phyloP scores from a whole-genome alignment of 92 coral and sea anemone genomes.

The Anthopleura xanthogrammica region DNA sequence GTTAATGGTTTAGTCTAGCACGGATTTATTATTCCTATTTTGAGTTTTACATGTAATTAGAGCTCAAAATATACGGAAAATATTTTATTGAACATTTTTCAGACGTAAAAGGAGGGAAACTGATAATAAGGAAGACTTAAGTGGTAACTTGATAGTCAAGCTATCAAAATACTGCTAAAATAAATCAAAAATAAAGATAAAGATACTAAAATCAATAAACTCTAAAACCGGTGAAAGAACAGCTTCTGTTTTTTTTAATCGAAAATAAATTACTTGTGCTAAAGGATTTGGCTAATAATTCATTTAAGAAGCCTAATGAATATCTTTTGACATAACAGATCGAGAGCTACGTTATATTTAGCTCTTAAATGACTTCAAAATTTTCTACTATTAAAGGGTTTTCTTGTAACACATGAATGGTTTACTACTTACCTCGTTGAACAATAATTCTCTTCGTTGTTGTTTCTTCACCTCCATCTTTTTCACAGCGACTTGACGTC shows the following conservation, averaged over 20 bases:
- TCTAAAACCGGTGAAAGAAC: not conserved
- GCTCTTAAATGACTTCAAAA: slow-evolving; percentile 4
- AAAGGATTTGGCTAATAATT: not conserved
- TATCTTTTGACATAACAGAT: not conserved
- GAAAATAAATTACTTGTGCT: not conserved
- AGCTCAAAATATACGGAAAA: not conserved
- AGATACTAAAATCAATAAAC: not conserved
- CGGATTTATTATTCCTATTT: not conserved
- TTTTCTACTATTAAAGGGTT: slow-evolving; percentile 19
- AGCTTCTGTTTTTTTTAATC: not conserved
- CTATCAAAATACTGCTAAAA: slow-evolving; percentile 3
- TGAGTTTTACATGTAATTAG: not conserved
- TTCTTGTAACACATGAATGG: slow-evolving; percentile 19
- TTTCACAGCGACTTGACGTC: slow-evolving; percentile 95
- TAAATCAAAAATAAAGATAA: slow-evolving; percentile 6
- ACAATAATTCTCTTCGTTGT: slow-evolving; percentile 90
- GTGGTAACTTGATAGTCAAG: not conserved
- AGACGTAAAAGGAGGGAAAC: not conserved
- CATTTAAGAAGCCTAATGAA: not conserved
- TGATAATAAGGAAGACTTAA: not conserved
- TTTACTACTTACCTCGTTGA: slow-evolving; percentile 88
- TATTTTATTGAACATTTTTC: not conserved
- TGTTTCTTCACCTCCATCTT: slow-evolving; percentile 98
- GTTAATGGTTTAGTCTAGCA: not conserved
- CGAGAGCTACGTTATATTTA: not conserved